Conservation (phyloP, 1,140 invertebrate species). For the Atta texana region DNA sequence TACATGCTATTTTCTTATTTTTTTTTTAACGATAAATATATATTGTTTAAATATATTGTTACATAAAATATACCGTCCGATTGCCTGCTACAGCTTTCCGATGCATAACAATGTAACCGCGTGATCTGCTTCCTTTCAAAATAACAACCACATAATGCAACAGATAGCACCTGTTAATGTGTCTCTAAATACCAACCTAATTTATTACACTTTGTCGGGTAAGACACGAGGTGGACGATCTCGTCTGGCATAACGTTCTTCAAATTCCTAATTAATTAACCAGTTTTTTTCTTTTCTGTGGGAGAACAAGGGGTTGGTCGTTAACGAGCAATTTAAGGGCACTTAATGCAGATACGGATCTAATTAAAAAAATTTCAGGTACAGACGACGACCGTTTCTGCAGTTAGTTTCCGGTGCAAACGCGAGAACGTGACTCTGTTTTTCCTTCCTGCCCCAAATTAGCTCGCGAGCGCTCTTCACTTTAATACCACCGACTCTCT, state of each 20-base stretch:
- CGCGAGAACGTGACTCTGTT: constrained; percentile 59
- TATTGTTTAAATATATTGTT: not conserved
- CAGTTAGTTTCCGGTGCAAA: constrained; percentile 24
- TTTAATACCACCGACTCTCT: constrained; percentile 70
- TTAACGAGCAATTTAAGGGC: constrained; percentile 56
- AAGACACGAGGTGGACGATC: not conserved
- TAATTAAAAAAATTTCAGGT: constrained; percentile 58
- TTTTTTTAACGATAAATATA: not conserved
- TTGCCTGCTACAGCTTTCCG: constrained; percentile 42
- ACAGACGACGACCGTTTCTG: not conserved
- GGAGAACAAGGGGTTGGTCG: not conserved
- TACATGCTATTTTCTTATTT: no score
- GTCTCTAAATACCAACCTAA: constrained; percentile 38
- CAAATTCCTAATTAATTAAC: constrained; percentile 49
- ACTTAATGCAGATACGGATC: constrained; percentile 52
- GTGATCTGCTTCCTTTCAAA: constrained; percentile 41
- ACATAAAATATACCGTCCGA: not conserved
- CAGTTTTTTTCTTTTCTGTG: not conserved
- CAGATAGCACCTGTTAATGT: constrained; percentile 57
- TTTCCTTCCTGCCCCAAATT: constrained; percentile 67
- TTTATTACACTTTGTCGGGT: constrained; percentile 32
- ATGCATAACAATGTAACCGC: constrained; percentile 59
- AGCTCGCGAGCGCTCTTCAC: constrained; percentile 66
- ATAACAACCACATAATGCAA: constrained; percentile 59
- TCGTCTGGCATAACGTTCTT: not conserved